Conservation (phyloP, 2,113 vertebrate species). For the Marmota flaviventris region DNA sequence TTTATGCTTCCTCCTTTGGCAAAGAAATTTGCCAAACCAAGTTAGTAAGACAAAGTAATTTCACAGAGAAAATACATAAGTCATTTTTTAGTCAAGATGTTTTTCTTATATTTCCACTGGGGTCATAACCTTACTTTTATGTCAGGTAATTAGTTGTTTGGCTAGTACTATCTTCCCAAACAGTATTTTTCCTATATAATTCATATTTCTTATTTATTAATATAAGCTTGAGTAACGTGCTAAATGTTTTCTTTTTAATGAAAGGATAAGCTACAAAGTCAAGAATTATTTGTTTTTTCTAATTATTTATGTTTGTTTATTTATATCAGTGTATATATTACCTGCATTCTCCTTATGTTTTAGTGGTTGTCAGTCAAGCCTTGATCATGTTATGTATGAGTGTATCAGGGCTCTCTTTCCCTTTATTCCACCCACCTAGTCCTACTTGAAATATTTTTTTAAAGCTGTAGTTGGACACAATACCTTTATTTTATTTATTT, state of each 20-base stretch:
- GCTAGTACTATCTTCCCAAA: neutral
- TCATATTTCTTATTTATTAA: slow-evolving; percentile 17
- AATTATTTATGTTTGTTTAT: slow-evolving; percentile 37
- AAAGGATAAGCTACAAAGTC: slow-evolving; percentile 1
- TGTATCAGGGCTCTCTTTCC: neutral
- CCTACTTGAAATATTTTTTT: neutral
- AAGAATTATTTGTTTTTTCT: slow-evolving; percentile 18
- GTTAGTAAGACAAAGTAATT: slow-evolving; percentile 9
- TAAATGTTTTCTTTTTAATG: slow-evolving; percentile 6
- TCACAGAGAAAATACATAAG: slow-evolving; percentile 40
- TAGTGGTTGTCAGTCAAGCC: neutral
- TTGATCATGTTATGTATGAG: neutral
- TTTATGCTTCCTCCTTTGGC: neutral
- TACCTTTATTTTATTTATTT: no score
- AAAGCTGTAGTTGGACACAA: no score
- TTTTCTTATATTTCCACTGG: slow-evolving; percentile 3
- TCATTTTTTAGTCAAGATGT: neutral
- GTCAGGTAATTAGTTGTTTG: neutral
- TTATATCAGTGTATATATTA: neutral
- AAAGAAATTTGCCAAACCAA: slow-evolving; percentile 35
- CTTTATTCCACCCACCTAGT: neutral
- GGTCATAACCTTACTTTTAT: neutral
- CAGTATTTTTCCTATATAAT: neutral
- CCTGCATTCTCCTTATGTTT: neutral
- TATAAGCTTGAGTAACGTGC: neutral